These are phyloP conservation scores for Onychostruthus taczanowskii DNA, from an alignment of 2,113 vertebrate species.

Conservation along the genomic window DNA sequence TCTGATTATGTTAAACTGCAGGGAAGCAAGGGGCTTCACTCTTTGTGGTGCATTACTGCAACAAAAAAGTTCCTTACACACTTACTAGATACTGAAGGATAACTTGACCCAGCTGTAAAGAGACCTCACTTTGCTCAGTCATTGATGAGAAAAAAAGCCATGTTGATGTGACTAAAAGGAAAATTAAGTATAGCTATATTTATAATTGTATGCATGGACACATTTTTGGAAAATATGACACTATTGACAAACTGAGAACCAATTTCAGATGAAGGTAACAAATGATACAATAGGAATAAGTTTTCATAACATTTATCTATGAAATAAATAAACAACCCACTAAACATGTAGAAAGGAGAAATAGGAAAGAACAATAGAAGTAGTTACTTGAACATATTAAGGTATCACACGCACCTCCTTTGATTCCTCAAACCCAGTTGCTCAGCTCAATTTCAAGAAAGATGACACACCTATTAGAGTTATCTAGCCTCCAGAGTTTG, in stretches of 20 bases:
- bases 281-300: not conserved
- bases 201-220: not conserved
- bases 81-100: not conserved
- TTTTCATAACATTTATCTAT: not conserved
- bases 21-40: not conserved
- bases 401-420: not conserved
- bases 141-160: not conserved
- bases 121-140: not conserved
- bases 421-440: not conserved
- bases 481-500: not conserved
- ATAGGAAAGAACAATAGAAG: not conserved
- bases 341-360: not conserved
- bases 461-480: rapidly evolving
- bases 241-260: not conserved
- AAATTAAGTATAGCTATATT: not conserved
- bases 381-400: not conserved
- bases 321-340: not conserved
- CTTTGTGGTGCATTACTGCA: not conserved
- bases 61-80: not conserved
- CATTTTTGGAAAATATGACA: not conserved
- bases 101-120: not conserved
- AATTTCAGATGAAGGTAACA: not conserved
- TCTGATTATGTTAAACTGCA: not conserved
- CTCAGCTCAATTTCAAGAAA: not conserved
- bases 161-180: not conserved